A percentile compares a stretch with the other conserved stretches of the same genome.
Conservation (phyloP, 2,888 invertebrate genomes). For the Agrochola lota region DNA sequence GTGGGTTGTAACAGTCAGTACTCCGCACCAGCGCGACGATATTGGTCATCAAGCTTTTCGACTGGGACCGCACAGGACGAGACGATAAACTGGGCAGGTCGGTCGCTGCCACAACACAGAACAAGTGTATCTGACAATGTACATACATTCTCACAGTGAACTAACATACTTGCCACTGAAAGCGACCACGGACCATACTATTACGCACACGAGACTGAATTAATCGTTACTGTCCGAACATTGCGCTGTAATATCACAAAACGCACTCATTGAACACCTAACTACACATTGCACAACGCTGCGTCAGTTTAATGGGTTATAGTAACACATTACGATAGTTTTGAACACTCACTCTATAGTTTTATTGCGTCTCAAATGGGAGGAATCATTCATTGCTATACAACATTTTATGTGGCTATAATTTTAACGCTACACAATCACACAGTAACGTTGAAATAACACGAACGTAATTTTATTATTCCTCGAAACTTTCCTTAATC, state of each 20-base stretch:
- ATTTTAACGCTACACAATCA: slow-evolving; percentile 31
- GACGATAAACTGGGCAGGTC: slow-evolving; percentile 98
- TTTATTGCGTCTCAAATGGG: slow-evolving; percentile 7
- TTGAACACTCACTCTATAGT: slow-evolving; percentile 34
- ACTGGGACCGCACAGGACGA: slow-evolving; percentile 97
- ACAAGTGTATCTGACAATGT: slow-evolving; percentile 58
- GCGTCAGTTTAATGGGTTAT: slow-evolving; percentile 3
- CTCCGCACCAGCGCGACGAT: slow-evolving; percentile 79
- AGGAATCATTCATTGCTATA: slow-evolving; percentile 40
- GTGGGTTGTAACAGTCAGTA: slow-evolving; percentile 88
- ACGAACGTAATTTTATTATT: slow-evolving; percentile 14
- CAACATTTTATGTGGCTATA: slow-evolving; percentile 16
- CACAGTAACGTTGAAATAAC: slow-evolving; percentile 26
- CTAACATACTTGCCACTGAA: slow-evolving; percentile 63
- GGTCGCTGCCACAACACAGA: slow-evolving; percentile 75
- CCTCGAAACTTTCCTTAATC: slow-evolving; percentile 7
- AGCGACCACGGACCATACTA: slow-evolving; percentile 47
- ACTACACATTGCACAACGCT: slow-evolving; percentile 31
- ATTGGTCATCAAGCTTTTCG: slow-evolving; percentile 93
- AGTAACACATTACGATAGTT: slow-evolving; percentile 28
- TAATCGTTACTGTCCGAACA: slow-evolving; percentile 21
- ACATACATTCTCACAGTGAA: slow-evolving; percentile 64
- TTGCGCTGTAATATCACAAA: slow-evolving; percentile 27
- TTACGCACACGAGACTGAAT: slow-evolving; percentile 47
- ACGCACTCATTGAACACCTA: slow-evolving; percentile 40